These are phyloP conservation scores for Mionectes olivaceus DNA, from an alignment of 2,797 vertebrate genomes.

Conservation along the genomic window DNA sequence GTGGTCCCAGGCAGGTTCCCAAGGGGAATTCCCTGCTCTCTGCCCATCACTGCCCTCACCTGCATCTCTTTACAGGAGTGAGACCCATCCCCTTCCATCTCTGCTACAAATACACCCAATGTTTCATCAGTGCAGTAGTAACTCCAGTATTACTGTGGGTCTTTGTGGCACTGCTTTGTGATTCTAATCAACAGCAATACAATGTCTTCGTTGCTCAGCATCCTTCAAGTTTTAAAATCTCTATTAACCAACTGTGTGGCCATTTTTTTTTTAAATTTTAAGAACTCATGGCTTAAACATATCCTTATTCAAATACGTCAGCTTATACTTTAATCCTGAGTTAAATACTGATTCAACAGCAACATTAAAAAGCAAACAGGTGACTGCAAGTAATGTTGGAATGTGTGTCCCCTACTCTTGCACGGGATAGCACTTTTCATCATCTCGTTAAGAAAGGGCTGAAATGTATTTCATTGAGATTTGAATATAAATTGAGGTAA, in stretches of 20 bases:
- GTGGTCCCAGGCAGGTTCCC: background rate
- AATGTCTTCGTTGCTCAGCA: background rate
- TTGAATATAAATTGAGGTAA: constrained; percentile 56
- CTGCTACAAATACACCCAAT: background rate
- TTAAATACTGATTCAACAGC: constrained; percentile 56
- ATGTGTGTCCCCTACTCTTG: background rate
- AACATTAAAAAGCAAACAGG: constrained; percentile 63
- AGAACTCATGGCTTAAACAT: constrained; percentile 29
- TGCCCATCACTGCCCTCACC: background rate
- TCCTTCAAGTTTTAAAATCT: background rate
- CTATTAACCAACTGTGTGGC: background rate
- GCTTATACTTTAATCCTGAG: constrained; percentile 56
- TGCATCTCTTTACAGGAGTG: background rate
- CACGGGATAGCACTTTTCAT: constrained; percentile 1
- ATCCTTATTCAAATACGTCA: constrained; percentile 45
- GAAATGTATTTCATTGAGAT: constrained; percentile 46
- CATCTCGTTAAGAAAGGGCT: constrained; percentile 33
- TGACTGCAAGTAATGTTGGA: constrained; percentile 20
- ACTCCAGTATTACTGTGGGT: background rate
- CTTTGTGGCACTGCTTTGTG: background rate
- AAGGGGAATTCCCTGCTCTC: background rate
- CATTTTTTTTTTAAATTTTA: background rate
- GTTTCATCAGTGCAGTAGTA: background rate
- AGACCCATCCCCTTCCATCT: background rate
- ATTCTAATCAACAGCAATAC: background rate